phyloP scores from a whole-genome alignment of 2,888 invertebrate species.

The Tenthredo notha region DNA sequence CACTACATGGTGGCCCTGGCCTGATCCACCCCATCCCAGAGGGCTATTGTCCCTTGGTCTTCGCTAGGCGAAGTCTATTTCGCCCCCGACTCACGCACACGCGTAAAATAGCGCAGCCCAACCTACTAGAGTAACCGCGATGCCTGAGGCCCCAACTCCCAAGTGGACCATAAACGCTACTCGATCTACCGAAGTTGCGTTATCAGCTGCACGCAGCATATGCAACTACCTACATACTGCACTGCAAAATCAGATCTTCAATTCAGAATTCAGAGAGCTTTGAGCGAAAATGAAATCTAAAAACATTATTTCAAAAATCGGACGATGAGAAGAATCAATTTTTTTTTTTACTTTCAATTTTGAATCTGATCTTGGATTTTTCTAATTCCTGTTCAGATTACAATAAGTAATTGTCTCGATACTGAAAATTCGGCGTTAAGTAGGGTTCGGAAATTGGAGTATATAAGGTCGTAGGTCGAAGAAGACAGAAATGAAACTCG shows the following conservation, averaged over 20 bases:
- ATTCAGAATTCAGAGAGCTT: slow-evolving; percentile 37
- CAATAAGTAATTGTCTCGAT: slow-evolving; percentile 8
- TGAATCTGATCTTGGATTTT: neutral
- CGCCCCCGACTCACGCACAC: slow-evolving; percentile 56
- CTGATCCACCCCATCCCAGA: slow-evolving; percentile 59
- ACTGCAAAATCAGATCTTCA: neutral
- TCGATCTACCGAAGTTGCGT: slow-evolving; percentile 40
- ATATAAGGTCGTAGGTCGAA: slow-evolving; percentile 31
- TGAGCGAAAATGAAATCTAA: neutral
- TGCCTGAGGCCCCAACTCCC: slow-evolving; percentile 73
- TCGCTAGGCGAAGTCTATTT: slow-evolving; percentile 55
- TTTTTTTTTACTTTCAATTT: neutral
- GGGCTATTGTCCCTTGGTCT: slow-evolving; percentile 66
- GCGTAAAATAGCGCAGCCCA: slow-evolving; percentile 44
- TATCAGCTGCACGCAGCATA: slow-evolving; percentile 59
- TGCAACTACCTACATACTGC: slow-evolving; percentile 56
- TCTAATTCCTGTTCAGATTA: neutral
- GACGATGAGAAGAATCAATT: too few species aligned
- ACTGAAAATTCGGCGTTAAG: neutral
- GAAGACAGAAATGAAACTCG: slow-evolving; percentile 42
- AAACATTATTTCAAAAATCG: neutral
- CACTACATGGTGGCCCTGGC: neutral
- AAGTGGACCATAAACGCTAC: slow-evolving; percentile 73
- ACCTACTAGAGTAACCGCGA: neutral
- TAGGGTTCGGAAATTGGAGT: neutral